These are phyloP conservation scores for Nowickia ferox DNA, from an alignment of 2,888 invertebrate genomes.

Conservation along the genomic window DNA sequence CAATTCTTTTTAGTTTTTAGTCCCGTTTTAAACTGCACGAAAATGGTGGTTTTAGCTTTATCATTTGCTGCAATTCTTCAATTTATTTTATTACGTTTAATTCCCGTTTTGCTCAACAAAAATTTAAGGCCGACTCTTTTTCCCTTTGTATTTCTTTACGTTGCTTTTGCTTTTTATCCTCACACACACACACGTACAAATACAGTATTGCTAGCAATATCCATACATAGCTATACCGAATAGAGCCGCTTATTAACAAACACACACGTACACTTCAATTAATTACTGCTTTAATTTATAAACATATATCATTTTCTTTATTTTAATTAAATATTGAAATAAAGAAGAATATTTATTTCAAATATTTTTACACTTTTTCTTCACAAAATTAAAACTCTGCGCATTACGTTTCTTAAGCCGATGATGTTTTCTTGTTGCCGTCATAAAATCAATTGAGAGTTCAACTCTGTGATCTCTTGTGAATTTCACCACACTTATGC, in stretches of 20 bases:
- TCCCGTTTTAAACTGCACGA: constrained; percentile 48
- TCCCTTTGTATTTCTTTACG: constrained; percentile 3
- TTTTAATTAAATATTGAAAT: constrained; percentile 56
- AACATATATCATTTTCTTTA: background rate
- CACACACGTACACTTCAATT: constrained; percentile 52
- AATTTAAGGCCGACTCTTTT: constrained; percentile 21
- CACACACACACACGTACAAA: constrained; percentile 24
- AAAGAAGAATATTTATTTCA: constrained; percentile 10
- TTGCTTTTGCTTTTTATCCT: constrained; percentile 42
- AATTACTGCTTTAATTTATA: constrained; percentile 24
- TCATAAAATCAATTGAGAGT: constrained; percentile 63
- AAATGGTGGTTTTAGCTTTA: constrained; percentile 49
- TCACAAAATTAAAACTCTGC: constrained; percentile 33
- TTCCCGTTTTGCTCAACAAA: constrained; percentile 59
- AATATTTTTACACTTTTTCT: constrained; percentile 7
- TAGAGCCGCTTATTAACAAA: constrained; percentile 38
- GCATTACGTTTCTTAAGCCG: constrained; percentile 4
- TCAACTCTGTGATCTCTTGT: constrained; percentile 44
- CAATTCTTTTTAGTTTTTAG: constrained; percentile 8
- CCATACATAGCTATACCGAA: no score
- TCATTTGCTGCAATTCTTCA: constrained; percentile 25
- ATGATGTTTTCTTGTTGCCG: constrained; percentile 61
- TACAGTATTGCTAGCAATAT: background rate
- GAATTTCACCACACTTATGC: constrained; percentile 43
- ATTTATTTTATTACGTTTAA: constrained; percentile 30